phyloP scores from a whole-genome alignment of 2,113 vertebrate genomes.

The Apodemus sylvaticus region DNA sequence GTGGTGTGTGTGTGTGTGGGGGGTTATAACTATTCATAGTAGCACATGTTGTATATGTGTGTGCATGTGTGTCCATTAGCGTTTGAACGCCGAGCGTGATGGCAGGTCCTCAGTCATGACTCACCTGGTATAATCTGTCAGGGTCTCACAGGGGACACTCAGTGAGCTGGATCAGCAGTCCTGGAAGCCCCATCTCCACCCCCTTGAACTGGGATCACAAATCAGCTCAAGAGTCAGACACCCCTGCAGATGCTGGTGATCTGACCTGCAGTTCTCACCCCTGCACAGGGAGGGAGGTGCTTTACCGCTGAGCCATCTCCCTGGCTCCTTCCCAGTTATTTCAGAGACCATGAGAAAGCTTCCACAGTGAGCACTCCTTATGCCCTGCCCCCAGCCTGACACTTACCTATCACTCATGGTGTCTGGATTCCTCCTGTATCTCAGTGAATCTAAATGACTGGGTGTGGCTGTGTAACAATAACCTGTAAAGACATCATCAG shows the following conservation, averaged over 20 bases:
- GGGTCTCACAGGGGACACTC: background rate
- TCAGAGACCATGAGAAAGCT: background rate
- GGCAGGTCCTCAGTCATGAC: background rate
- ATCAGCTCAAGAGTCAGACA: background rate
- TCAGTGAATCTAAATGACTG: fast-evolving
- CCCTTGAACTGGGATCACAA: background rate
- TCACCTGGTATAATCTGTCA: background rate
- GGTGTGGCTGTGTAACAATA: fast-evolving
- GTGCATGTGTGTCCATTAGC: background rate
- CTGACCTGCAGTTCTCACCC: background rate
- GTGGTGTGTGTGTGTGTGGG: too few species aligned
- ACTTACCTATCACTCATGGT: background rate
- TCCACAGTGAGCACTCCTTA: background rate
- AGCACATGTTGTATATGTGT: background rate
- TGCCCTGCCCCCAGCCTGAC: fast-evolving
- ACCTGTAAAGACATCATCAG: background rate
- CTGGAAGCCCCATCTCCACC: too few species aligned
- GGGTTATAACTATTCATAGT: background rate
- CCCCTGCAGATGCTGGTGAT: too few species aligned
- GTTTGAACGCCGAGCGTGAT: too few species aligned
- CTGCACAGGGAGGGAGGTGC: background rate
- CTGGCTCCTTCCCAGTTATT: background rate
- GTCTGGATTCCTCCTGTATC: background rate
- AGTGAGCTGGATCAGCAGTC: background rate
- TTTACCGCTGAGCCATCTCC: background rate